Base-by-base conservation (phyloP, 2,888 invertebrate species). In the Hydrotaea diabolus region DNA sequence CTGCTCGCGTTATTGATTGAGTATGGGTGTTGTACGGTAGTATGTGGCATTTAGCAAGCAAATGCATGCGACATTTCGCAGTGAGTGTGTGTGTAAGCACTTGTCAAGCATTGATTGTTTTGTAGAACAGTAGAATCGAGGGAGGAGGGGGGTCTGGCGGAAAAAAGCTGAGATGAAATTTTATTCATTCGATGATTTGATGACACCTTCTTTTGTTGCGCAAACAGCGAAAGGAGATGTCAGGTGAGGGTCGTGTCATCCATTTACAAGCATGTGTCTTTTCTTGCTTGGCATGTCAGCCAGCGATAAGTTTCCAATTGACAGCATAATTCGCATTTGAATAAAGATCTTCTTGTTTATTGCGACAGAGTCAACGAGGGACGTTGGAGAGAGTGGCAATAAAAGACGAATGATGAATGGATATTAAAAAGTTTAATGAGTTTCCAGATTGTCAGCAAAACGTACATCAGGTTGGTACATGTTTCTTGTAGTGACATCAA, bases 181-280 rank as follows among this genome's bases (percentile, higher is more conserved):
- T 31, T 36, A 62, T 62, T 62, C 62, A 62, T 62, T 15, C 62
- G 31, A 13, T 62, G 62, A 62, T 62, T 62, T 62, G 62, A 62
- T 62, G 62, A 62, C 36, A 62, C 31, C 62, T 62, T 62, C 36
- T 62, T n/a, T 36, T 62, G 62, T 62, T 31, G 36, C 26, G 31
- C 36, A 7, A n/a, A n/a, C n/a, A n/a, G n/a, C n/a, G n/a, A n/a
- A n/a, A 13, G 26, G 8, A 26, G 26, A 8, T 36, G n/a, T 3
- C 31, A 62, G 62, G 36, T 62, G 62, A 62, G 62, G 31, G 62
- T 62, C 31, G 39, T 31, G 59, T 39, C 39, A 3, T 59, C n/a
- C 31, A 31, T 31, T 2, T 26, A 1, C 8, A 57, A 23, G 23
- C 26, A 26, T 31, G 23, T 26, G 59, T 59, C 4, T 59, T 59